Percentiles rank a stretch among this genome's conserved stretches.
These are phyloP conservation scores for Bactericera cockerelli DNA, from an alignment of 1,140 invertebrate genomes.

Conservation along the genomic window DNA sequence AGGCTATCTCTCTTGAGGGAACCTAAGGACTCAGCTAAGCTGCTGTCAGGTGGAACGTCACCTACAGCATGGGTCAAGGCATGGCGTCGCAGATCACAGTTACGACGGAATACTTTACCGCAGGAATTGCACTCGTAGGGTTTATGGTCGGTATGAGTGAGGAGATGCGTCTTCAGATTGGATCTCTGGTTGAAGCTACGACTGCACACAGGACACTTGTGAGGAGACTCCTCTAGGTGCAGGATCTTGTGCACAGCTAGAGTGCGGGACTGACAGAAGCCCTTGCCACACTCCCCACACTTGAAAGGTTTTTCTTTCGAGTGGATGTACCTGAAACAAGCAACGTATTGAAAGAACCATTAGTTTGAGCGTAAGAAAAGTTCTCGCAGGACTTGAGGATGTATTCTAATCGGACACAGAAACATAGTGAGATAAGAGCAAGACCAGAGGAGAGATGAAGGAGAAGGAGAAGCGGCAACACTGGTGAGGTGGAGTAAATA, in stretches of 20 bases:
- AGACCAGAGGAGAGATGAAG: neutral
- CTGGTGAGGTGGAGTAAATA: neutral
- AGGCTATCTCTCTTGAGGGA: slow-evolving; percentile 6
- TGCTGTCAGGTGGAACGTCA: slow-evolving; percentile 49
- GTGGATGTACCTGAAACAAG: slow-evolving; percentile 76
- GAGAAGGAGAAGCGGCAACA: slow-evolving; percentile 3
- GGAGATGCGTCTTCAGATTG: slow-evolving; percentile 82
- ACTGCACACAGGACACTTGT: slow-evolving; percentile 80
- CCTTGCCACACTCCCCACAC: slow-evolving; percentile 88
- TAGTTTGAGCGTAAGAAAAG: neutral
- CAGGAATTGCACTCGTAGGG: slow-evolving; percentile 85
- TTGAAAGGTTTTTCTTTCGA: slow-evolving; percentile 95
- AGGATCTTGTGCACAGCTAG: slow-evolving; percentile 85
- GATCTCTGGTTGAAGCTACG: slow-evolving; percentile 80
- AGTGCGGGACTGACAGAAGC: slow-evolving; percentile 88
- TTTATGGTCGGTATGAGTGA: slow-evolving; percentile 89
- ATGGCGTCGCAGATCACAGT: slow-evolving; percentile 70
- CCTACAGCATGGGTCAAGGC: slow-evolving; percentile 70
- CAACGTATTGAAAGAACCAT: neutral
- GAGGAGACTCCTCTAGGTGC: slow-evolving; percentile 81
- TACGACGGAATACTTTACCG: slow-evolving; percentile 69
- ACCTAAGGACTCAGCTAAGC: slow-evolving; percentile 5
- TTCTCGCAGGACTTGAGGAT: neutral
- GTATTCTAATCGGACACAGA: neutral
- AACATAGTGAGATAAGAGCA: neutral